These are phyloP conservation scores for Orthosia gothica DNA, from an alignment of 2,888 invertebrate genomes.

Conservation along the genomic window DNA sequence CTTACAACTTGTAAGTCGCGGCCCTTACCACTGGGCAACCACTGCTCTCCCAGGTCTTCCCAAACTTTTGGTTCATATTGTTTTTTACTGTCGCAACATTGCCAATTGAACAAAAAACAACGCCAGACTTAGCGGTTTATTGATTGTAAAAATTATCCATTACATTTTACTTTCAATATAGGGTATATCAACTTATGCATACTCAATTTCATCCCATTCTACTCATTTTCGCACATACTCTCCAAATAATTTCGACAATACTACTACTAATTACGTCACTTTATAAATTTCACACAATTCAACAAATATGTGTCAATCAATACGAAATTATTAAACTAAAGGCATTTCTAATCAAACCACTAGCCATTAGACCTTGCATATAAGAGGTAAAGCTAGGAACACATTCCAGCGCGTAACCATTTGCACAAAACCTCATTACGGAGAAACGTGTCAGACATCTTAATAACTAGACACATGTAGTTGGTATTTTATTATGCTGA, in stretches of 20 bases:
- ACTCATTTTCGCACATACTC: too few species aligned
- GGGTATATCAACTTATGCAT: not conserved
- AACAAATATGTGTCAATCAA: slow-evolving; percentile 6
- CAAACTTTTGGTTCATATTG: too few species aligned
- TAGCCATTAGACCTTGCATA: slow-evolving; percentile 44
- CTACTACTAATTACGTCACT: not conserved
- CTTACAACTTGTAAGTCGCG: too few species aligned
- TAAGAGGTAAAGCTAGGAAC: slow-evolving; percentile 33
- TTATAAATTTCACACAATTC: not conserved
- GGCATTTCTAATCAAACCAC: slow-evolving; percentile 22
- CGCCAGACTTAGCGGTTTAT: too few species aligned
- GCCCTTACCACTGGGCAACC: too few species aligned
- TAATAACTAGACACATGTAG: slow-evolving; percentile 28
- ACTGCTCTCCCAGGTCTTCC: too few species aligned
- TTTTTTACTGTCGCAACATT: too few species aligned
- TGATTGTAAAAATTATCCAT: too few species aligned
- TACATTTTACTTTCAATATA: too few species aligned
- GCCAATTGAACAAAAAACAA: too few species aligned
- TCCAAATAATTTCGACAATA: not conserved
- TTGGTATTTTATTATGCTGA: slow-evolving; percentile 11
- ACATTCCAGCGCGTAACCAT: slow-evolving; percentile 55
- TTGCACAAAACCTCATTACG: slow-evolving; percentile 63
- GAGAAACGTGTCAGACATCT: slow-evolving; percentile 49
- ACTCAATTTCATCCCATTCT: not conserved
- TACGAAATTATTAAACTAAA: slow-evolving; percentile 8